These are phyloP conservation scores for Emmelina monodactyla DNA, from an alignment of 2,888 invertebrate species.

Conservation along the genomic window DNA sequence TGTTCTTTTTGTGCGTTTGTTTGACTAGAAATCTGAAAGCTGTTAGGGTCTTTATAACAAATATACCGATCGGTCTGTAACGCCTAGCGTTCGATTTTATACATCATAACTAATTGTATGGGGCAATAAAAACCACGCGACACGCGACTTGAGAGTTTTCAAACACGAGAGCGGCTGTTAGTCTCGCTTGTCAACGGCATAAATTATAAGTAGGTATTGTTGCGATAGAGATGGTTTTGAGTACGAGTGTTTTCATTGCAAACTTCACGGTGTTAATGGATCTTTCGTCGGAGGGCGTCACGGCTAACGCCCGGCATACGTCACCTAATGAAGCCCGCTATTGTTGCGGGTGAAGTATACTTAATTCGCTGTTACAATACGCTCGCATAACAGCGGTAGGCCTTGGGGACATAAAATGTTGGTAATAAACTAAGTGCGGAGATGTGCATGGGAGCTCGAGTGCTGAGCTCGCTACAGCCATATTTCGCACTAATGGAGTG, in stretches of 20 bases:
- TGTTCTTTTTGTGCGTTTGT: constrained; percentile 59
- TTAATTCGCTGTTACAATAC: constrained; percentile 43
- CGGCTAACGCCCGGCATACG: constrained; percentile 54
- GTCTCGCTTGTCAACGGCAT: constrained; percentile 53
- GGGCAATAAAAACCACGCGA: constrained; percentile 46
- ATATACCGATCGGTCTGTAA: constrained; percentile 38
- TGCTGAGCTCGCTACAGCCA: constrained; percentile 4
- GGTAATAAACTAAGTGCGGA: constrained; percentile 29
- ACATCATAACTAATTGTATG: constrained; percentile 6
- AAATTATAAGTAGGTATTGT: constrained; percentile 56
- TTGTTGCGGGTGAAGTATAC: constrained; percentile 52
- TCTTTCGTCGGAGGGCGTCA: constrained; percentile 51
- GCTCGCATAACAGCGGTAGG: constrained; percentile 27
- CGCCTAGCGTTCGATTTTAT: constrained; percentile 19
- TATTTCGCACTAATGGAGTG: neutral
- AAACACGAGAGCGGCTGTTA: constrained; percentile 31
- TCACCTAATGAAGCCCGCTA: constrained; percentile 55
- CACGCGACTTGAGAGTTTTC: constrained; percentile 28
- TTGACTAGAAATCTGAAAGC: constrained; percentile 49
- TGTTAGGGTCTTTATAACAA: constrained; percentile 51
- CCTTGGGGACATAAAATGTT: constrained; percentile 32
- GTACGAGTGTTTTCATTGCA: constrained; percentile 51
- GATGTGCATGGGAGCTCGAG: constrained; percentile 19
- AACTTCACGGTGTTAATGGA: constrained; percentile 49
- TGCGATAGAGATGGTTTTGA: constrained; percentile 43